Percentiles rank a stretch among this genome's conserved stretches.
Evolutionary conservation across 2,113 vertebrate species (phyloP).

Genomic region (Oncorhynchus mykiss): DNA sequence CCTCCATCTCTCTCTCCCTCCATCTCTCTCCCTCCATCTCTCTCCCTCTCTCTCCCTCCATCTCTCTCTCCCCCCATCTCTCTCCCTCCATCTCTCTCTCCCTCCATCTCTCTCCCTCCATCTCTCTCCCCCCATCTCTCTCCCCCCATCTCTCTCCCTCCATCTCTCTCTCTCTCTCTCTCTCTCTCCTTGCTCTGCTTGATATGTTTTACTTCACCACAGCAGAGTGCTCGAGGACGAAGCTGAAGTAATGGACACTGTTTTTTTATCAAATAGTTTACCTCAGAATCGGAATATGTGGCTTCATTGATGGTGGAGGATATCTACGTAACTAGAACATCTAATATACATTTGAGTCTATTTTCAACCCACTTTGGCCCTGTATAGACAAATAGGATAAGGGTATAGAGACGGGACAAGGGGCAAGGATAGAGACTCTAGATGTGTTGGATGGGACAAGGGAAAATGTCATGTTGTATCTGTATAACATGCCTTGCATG

Average conservation of each 20-base stretch:
- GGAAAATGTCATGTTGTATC: conserved; percentile 36
- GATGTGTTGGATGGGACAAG: neutral
- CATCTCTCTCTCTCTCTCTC: neutral
- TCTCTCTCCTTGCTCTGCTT: neutral
- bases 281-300: conserved; percentile 16
- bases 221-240: conserved; percentile 9
- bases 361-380: conserved; percentile 45
- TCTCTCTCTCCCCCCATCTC: no score
- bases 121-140: neutral
- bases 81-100: no score
- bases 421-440: conserved; percentile 26
- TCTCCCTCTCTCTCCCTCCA: no score
- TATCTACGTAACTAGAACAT: conserved; percentile 48
- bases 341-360: conserved; percentile 39
- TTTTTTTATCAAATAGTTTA: conserved; percentile 14
- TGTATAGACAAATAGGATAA: conserved; percentile 37
- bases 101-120: no score
- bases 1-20: no score
- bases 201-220: neutral
- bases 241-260: conserved; percentile 11
- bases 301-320: conserved; percentile 31
- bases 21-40: no score
- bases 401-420: conserved; percentile 16
- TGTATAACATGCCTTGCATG: conserved; percentile 44
- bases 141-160: neutral